phyloP scores from a whole-genome alignment of 2,113 vertebrate genomes.

The Albula goreensis region DNA sequence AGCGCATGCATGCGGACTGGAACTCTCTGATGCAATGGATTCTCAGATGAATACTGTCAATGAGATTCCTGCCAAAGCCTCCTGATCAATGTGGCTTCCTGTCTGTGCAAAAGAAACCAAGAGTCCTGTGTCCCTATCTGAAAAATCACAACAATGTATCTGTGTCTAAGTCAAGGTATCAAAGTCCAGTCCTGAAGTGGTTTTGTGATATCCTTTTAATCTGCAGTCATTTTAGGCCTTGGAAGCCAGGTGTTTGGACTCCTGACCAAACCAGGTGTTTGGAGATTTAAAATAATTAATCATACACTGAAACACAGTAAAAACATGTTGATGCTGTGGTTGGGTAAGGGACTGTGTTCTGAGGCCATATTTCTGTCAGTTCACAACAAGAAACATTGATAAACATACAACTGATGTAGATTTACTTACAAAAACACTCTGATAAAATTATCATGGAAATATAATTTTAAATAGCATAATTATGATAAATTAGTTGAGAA shows the following conservation, averaged over 20 bases:
- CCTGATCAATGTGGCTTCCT: neutral
- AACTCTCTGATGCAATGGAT: neutral
- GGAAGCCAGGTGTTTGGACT: too few species aligned
- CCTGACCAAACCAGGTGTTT: too few species aligned
- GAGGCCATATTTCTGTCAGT: too few species aligned
- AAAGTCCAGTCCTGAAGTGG: too few species aligned
- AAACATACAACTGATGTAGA: neutral
- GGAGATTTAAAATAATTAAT: too few species aligned
- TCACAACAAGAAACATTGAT: too few species aligned
- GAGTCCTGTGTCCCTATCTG: neutral
- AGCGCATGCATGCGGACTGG: neutral
- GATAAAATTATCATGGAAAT: too few species aligned
- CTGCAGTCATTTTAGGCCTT: too few species aligned
- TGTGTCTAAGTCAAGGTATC: neutral
- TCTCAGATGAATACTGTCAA: neutral
- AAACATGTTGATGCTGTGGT: too few species aligned
- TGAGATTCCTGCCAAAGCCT: conserved; percentile 2
- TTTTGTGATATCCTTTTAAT: too few species aligned
- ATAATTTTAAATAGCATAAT: neutral
- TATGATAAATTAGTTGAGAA: neutral
- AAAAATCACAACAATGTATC: neutral
- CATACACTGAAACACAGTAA: too few species aligned
- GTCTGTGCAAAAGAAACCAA: neutral
- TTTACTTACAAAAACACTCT: neutral
- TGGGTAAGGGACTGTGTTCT: too few species aligned